Base-by-base conservation (phyloP, 53 echinoderm and acorn worm species). In the Patiria pectinifera region DNA sequence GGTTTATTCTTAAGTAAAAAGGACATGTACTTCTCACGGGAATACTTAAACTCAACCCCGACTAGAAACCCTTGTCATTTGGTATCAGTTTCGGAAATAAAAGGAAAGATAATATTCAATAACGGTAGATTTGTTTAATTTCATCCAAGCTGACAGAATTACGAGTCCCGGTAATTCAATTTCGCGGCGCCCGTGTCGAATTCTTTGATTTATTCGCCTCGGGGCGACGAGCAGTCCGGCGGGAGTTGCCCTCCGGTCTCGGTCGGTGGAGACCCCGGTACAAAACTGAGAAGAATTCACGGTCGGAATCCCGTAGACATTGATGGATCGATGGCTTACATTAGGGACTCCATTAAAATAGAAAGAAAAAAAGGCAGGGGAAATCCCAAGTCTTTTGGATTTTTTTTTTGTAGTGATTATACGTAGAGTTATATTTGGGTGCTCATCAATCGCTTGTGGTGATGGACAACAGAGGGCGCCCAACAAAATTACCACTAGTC, bases 91-190 rank as follows among this genome's bases (percentile, higher is more conserved):
- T 66, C 19, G 4, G 4, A 53, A 66, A 16, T 66, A 66, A 14
- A 66, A 66, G 66, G 19, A 66, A 66, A 66, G 53, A 53, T 53
- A 66, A 66, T 18, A 16, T 11, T 62, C 62, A 61, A 59, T 35
- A 83, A 61, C 23, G 23, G 26, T 19, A 83, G 59, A 83, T 83
- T 83, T 82, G 59, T 82, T 82, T 82, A 82, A 59, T 82, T 49
- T 82, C 58, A 26, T 59, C 83, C 62, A 60, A 83, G 83, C 26
- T 59, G 83, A 83, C 83, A 83, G 26, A 61, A 83, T 83, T 83
- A 83, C 26, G 25, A 16, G 59, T 83, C 58, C 23, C 22, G 61
- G 83, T 23, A 59, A 60, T 83, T 83, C 15, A 26, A 83, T 83
- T 83, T 83, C 83, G 14, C 66, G 15, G 66, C 66, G 66, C 66